Percentiles rank a stretch among this genome's conserved stretches.
Evolutionary conservation across 2,113 vertebrate species (phyloP).

Genomic region (Gambusia holbrooki): DNA sequence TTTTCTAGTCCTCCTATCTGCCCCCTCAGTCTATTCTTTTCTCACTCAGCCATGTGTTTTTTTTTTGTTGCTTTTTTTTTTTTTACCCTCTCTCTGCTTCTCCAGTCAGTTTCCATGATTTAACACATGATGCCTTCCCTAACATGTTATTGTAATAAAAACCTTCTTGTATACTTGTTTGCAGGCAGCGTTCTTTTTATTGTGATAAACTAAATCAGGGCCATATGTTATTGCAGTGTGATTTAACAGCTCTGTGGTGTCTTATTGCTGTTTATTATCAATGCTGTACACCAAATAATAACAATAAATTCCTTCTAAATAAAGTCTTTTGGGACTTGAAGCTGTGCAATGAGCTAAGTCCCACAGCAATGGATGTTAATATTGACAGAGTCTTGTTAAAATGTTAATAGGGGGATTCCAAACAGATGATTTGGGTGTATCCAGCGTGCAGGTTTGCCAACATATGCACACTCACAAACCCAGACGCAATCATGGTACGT

Average conservation of each 20-base stretch:
- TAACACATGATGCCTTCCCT: conserved; percentile 60
- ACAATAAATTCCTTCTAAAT: conserved; percentile 79
- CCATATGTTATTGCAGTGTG: conserved; percentile 67
- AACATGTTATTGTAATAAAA: conserved; percentile 65
- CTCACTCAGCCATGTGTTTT: conserved; percentile 8
- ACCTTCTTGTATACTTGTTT: conserved; percentile 56
- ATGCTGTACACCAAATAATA: conserved; percentile 68
- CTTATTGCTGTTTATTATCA: conserved; percentile 74
- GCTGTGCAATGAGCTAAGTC: conserved; percentile 56
- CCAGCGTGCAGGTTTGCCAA: conserved; percentile 30
- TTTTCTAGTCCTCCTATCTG: conserved; percentile 21
- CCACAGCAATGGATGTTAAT: conserved; percentile 66
- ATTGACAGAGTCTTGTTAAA: conserved; percentile 73
- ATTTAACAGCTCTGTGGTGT: conserved; percentile 67
- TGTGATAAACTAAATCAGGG: conserved; percentile 75
- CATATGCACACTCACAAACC: conserved; percentile 30
- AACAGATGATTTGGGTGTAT: conserved; percentile 69
- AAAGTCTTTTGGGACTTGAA: conserved; percentile 66
- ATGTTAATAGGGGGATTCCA: conserved; percentile 69
- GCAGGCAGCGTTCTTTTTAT: conserved; percentile 67
- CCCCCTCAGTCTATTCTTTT: conserved; percentile 53
- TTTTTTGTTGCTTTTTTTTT: background rate
- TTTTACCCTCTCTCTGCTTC: conserved; percentile 1
- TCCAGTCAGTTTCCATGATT: conserved; percentile 62
- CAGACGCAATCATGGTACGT: conserved; percentile 21